Evolutionary conservation across 35 echinoderm and acorn worm genomes (phyloP).

Genomic region (Acanthaster planci): DNA sequence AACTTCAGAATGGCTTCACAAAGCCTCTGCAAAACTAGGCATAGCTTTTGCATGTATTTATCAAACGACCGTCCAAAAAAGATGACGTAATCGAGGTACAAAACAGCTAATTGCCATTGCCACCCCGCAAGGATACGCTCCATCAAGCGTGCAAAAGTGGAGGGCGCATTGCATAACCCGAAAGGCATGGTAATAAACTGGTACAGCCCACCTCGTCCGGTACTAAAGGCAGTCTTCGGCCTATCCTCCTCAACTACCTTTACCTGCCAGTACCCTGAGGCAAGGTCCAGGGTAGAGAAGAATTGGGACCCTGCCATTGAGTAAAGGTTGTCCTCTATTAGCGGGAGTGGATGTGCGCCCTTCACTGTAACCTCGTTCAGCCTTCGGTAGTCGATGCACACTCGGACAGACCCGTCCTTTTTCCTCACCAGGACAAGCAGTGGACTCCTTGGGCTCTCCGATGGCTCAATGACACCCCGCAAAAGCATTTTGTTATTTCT

Average conservation of each 20-base stretch:
- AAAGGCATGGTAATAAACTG: slow-evolving; percentile 47
- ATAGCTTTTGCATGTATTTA: slow-evolving; percentile 16
- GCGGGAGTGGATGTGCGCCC: slow-evolving; percentile 52
- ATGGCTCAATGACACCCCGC: slow-evolving; percentile 45
- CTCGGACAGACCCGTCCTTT: slow-evolving; percentile 52
- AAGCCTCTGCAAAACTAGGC: slow-evolving; percentile 34
- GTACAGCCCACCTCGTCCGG: slow-evolving; percentile 54
- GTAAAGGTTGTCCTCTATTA: slow-evolving; percentile 59
- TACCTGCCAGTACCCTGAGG: slow-evolving; percentile 84
- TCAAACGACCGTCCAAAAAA: slow-evolving; percentile 33
- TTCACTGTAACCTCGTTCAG: slow-evolving; percentile 61
- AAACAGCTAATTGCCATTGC: slow-evolving; percentile 57
- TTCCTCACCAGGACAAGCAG: slow-evolving; percentile 58
- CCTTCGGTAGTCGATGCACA: slow-evolving; percentile 61
- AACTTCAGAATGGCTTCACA: slow-evolving; percentile 46
- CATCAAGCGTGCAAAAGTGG: slow-evolving; percentile 67
- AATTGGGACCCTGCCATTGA: slow-evolving; percentile 49
- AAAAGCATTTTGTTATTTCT: slow-evolving; percentile 22
- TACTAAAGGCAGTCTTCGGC: slow-evolving; percentile 66
- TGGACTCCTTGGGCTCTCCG: slow-evolving; percentile 40
- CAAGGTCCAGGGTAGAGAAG: slow-evolving; percentile 74
- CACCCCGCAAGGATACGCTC: slow-evolving; percentile 35
- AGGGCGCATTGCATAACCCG: slow-evolving; percentile 53
- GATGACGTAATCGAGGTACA: slow-evolving; percentile 80
- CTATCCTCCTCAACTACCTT: slow-evolving; percentile 41